Evolutionary conservation across 1,140 invertebrate genomes (phyloP), one percentile per base, ranked within the genome.

Genomic region (Lanistes nyassanus): DNA sequence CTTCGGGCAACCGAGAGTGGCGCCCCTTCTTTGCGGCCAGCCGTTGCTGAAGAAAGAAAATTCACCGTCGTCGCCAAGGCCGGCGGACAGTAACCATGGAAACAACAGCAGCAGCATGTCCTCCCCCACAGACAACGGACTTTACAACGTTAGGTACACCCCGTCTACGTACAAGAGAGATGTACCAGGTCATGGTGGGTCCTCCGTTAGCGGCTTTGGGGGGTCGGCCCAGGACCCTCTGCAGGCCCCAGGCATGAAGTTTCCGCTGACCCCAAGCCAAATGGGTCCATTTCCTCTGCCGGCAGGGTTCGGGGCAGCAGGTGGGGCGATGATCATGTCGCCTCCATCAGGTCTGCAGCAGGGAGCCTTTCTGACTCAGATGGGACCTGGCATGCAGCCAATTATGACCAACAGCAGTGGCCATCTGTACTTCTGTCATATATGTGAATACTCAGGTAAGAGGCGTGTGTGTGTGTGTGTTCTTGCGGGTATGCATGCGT

Each of bases 371-470:
- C 34, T 55, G 62, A 2, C 78, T 72, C 47, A 72, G 70, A n/a
- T 78, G 75, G 47, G 74, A 71, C 37, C 70, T 6, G 42, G 42
- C 9, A 6, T 47, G 76, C 16, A 72, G 76, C 65, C 72, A 53
- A 13, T 72, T 16, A 65, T 75, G 64, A 67, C 67, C 11, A 79
- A 79, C 42, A 81, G 81, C 60, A 82, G 83, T 37, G 83, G 68
- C 5, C 55, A 81, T 21, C 67, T 85, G 19, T 87, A 80, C 75
- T 85, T 85, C 75, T 87, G 86, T 66, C 86, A 87, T 72, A 80
- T 87, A 6, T 87, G 86, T 62, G 85, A 81, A 76, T 87, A 83
- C 60, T 83, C 84, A 71, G 86, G 86, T 87, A 80, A 79, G 76
- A 47, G 42, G 42, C 5, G 42, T 47, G 42, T 47, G 42, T 47